Evolutionary conservation across 2,888 invertebrate genomes (phyloP).

Genomic region (Pyrrhia umbra): DNA sequence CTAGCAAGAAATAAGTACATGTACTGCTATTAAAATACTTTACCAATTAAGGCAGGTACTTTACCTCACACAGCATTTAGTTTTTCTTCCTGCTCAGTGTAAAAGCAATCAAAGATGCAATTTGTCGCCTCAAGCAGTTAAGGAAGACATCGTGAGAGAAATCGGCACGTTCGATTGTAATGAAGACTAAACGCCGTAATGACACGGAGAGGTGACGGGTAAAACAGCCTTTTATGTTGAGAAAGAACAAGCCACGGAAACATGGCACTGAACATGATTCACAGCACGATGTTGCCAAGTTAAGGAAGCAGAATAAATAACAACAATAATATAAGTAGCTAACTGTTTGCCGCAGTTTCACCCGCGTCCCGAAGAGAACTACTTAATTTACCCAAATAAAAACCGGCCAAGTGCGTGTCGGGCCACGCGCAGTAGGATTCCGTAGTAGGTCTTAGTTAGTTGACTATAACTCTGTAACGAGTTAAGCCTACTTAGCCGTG

Average conservation of each 20-base stretch:
- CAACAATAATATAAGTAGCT: no score
- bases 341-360: no score
- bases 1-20: no score
- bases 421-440: no score
- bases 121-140: conserved; percentile 3
- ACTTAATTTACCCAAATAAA: no score
- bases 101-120: conserved; percentile 18
- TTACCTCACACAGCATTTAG: neutral
- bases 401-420: no score
- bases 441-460: no score
- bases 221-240: conserved; percentile 28
- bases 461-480: no score
- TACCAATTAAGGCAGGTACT: neutral
- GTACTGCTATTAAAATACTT: neutral
- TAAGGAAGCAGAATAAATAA: neutral
- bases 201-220: conserved; percentile 29
- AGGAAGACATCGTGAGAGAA: conserved; percentile 46
- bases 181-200: conserved; percentile 45
- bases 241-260: conserved; percentile 33
- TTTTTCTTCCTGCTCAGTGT: neutral
- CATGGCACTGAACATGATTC: conserved; percentile 12
- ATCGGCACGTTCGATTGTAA: conserved; percentile 30
- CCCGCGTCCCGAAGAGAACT: no score
- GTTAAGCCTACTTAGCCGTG: no score
- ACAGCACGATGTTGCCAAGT: conserved; percentile 11